Percentiles rank a stretch among this genome's conserved stretches.
Conservation (phyloP, 2,113 vertebrate species). For the Malurus elegans region DNA sequence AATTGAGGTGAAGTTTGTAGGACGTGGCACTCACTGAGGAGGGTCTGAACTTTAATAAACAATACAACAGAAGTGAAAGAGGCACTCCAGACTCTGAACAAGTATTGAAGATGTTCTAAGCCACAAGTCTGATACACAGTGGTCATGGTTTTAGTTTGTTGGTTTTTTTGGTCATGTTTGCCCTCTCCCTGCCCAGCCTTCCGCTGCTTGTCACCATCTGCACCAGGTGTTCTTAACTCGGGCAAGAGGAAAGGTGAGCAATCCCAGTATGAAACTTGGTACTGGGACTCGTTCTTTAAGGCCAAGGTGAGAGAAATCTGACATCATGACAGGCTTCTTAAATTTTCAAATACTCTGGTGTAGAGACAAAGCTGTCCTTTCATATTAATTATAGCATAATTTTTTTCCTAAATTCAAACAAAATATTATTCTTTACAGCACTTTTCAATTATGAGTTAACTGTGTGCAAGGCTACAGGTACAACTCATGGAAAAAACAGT, state of each 20-base stretch:
- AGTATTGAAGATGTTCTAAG: not conserved
- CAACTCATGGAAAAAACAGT: not conserved
- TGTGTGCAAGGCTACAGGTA: not conserved
- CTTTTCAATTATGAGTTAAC: not conserved
- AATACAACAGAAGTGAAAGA: not conserved
- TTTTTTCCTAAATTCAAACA: not conserved
- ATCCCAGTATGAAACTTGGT: not conserved
- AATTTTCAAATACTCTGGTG: not conserved
- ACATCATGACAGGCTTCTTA: not conserved
- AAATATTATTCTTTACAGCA: not conserved
- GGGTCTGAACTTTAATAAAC: not conserved
- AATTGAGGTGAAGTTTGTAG: not conserved
- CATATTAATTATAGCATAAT: not conserved
- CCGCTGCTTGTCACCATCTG: not conserved
- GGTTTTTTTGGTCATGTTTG: not conserved
- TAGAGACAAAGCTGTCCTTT: not conserved
- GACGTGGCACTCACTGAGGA: not conserved
- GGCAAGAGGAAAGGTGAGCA: not conserved
- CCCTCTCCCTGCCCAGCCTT: not conserved
- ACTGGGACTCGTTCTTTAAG: not conserved
- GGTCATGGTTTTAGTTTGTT: not conserved
- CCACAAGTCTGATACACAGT: not conserved
- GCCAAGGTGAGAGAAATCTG: not conserved
- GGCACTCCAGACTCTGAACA: not conserved
- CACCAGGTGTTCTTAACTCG: not conserved